phyloP scores from a whole-genome alignment of 2,888 invertebrate genomes.

The Megaustenia siamemsis region DNA sequence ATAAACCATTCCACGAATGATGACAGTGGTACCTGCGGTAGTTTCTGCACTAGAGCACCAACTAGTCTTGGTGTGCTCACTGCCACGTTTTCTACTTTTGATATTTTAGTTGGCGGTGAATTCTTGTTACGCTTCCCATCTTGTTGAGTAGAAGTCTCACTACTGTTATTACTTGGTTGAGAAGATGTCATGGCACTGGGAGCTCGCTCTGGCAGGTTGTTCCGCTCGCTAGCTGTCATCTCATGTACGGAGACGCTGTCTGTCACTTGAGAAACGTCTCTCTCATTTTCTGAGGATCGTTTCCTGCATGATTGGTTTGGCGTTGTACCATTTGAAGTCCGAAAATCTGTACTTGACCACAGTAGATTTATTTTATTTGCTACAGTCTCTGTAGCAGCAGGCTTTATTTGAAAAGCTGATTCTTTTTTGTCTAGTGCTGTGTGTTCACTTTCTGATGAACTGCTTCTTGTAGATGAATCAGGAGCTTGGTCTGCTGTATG shows the following conservation, averaged over 20 bases:
- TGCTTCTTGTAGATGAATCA: neutral
- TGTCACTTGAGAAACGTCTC: neutral
- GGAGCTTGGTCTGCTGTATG: neutral
- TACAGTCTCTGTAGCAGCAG: neutral
- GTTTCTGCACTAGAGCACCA: slow-evolving; percentile 35
- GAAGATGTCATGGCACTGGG: slow-evolving; percentile 1
- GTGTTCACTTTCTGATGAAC: neutral
- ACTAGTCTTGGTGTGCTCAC: slow-evolving; percentile 15
- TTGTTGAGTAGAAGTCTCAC: slow-evolving; percentile 8
- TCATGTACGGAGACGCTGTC: slow-evolving; percentile 8
- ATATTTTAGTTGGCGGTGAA: slow-evolving; percentile 51
- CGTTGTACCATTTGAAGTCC: neutral
- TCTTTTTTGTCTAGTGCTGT: neutral
- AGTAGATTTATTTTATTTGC: neutral
- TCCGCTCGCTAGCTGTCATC: neutral
- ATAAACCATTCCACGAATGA: slow-evolving; percentile 56
- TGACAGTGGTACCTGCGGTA: slow-evolving; percentile 45
- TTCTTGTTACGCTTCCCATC: slow-evolving; percentile 7
- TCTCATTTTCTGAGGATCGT: neutral
- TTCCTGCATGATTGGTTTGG: neutral
- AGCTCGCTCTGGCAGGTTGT: neutral
- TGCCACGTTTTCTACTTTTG: slow-evolving; percentile 25
- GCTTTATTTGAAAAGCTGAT: neutral
- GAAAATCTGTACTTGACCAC: neutral
- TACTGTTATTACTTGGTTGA: slow-evolving; percentile 14